phyloP scores from a whole-genome alignment of 2,797 vertebrate genomes.

The Jordanella pulchra region DNA sequence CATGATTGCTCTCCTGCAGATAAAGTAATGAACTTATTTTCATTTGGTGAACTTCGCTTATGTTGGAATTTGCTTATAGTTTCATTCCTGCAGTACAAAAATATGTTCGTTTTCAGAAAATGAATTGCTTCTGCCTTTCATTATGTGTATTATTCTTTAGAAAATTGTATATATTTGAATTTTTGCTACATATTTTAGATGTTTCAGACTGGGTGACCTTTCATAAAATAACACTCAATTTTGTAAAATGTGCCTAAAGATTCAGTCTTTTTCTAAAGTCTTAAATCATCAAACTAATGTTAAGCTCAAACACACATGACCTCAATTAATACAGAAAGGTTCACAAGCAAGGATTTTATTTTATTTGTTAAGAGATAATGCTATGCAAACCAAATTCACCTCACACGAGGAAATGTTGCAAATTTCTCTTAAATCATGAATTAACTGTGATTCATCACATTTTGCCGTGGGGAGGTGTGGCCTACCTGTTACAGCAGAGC shows the following conservation, averaged over 20 bases:
- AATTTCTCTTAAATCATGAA: neutral
- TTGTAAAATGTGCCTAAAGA: too few species aligned
- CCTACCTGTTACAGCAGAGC: too few species aligned
- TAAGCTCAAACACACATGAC: neutral
- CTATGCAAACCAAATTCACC: neutral
- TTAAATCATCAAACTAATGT: neutral
- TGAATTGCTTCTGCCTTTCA: conserved; percentile 8
- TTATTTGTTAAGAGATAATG: neutral
- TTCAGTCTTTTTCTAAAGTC: too few species aligned
- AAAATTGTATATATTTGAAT: neutral
- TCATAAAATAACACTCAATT: too few species aligned
- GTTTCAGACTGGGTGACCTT: neutral
- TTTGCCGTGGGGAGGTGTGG: neutral
- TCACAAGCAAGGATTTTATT: neutral
- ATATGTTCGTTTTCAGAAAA: conserved; percentile 10
- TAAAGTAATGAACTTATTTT: conserved; percentile 57
- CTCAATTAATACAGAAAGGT: neutral
- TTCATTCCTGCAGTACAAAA: neutral
- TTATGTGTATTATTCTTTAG: neutral
- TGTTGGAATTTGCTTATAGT: conserved; percentile 17
- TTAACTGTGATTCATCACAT: neutral
- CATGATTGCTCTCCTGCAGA: conserved; percentile 54
- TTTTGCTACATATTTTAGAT: neutral
- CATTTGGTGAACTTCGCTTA: conserved; percentile 44
- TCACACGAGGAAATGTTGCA: neutral